Conservation (phyloP, 37 sponge, comb jelly and placozoan genomes). For the Theonella swinhoei region DNA sequence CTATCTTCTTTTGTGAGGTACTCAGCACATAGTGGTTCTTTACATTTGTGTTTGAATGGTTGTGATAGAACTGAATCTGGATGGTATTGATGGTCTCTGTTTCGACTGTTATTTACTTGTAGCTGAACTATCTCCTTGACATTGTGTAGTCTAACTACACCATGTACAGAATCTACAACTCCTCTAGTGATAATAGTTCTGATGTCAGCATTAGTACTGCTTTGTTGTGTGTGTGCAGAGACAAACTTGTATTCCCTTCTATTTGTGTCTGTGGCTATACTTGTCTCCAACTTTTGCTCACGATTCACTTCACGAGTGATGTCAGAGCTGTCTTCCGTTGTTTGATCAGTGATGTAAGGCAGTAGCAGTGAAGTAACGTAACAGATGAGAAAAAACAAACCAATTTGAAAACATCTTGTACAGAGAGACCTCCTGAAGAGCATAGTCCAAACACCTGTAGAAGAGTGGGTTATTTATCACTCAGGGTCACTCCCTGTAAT, state of each 20-base stretch:
- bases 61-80: not conserved
- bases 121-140: too few species aligned
- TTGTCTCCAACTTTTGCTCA: not conserved
- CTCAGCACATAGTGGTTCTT: not conserved
- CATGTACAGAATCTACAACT: not conserved
- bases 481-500: too few species aligned
- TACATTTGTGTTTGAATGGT: not conserved
- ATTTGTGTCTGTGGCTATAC: too few species aligned
- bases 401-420: not conserved
- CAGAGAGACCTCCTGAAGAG: not conserved
- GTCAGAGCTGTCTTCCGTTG: not conserved
- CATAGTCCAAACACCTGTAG: not conserved
- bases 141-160: not conserved
- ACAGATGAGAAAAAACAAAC: not conserved
- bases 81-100: not conserved
- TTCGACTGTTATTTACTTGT: not conserved
- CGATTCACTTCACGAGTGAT: not conserved
- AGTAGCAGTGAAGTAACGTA: not conserved
- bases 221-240: not conserved
- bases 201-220: too few species aligned
- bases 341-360: not conserved
- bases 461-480: not conserved
- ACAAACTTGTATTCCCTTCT: not conserved
- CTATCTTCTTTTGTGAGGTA: not conserved
- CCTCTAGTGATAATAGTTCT: too few species aligned